Evolutionary conservation across 2,797 vertebrate species (phyloP), one percentile per base, ranked within the genome.

Genomic region (Poeciliopsis presidionis): DNA sequence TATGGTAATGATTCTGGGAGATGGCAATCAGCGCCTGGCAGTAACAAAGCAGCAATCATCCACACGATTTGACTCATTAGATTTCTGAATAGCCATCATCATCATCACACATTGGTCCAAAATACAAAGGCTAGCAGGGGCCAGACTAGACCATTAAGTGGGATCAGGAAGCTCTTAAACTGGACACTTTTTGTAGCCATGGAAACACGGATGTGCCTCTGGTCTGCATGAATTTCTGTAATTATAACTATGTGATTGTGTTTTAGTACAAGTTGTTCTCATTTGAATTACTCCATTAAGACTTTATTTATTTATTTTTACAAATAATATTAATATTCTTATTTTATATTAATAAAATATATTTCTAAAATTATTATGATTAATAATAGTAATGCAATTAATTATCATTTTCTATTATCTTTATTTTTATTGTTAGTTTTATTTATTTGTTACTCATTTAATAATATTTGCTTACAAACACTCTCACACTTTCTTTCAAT

Each of bases 121-220:
- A 72, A 51, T 78, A 72, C 47, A 47, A 63, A 72, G 43, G 76
- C 14, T 39, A 72, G 76, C 39, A 45, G 39, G 22, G 45, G 55
- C 43, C 70, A 72, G 63, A 72, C 67, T 41, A 49, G 33, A 63
- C 57, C 70, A 73, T 39, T 72, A 78, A 72, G 43, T 78, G 70
- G 70, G 47, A 69, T 76, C 75, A 53, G 63, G 53, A 49, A 78
- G 55, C 76, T 63, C 55, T 78, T 16, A 39, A 63, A 74, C 16
- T 16, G 16, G 12, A 57, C 12, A 20, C 41, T 65, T 75, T 84
- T 74, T 77, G 80, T 82, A 47, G 72, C 75, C 81, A 88, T 82
- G 49, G 81, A 81, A 82, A 87, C 81, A 49, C 22, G 7, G 30
- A 73, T 8, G 25, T 30, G 41, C 36, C 33, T 45, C 30, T 13